Evolutionary conservation across 2,888 invertebrate genomes (phyloP).

Genomic region (Troglohyphantes excavatus): DNA sequence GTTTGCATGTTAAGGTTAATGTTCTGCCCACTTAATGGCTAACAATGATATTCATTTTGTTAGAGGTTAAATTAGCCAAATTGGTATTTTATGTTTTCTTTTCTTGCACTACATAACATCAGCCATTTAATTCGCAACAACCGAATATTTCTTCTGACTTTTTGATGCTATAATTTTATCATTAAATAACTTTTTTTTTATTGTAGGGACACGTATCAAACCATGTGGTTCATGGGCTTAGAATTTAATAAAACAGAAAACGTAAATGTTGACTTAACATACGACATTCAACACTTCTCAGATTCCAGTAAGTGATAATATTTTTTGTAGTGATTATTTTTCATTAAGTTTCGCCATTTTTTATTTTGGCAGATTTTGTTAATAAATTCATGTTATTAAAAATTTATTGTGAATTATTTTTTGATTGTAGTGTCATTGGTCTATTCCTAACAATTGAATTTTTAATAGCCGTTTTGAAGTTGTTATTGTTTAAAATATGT

Average conservation of each 20-base stretch:
- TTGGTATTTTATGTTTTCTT: too few species aligned
- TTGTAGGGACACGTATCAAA: slow-evolving; percentile 86
- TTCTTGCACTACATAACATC: too few species aligned
- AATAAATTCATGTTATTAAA: neutral
- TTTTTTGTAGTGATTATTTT: neutral
- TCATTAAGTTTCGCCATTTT: neutral
- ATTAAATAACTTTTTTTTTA: neutral
- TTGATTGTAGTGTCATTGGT: neutral
- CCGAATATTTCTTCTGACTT: too few species aligned
- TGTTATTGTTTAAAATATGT: neutral
- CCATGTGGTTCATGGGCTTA: slow-evolving; percentile 99
- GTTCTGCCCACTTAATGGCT: too few species aligned
- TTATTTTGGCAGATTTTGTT: too few species aligned
- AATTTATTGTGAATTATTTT: neutral
- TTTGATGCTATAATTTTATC: too few species aligned
- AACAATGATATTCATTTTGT: too few species aligned
- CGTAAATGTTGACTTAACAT: slow-evolving; percentile 95
- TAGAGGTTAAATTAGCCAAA: too few species aligned
- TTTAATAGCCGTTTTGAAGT: neutral
- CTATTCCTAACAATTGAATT: neutral
- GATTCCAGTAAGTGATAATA: slow-evolving; percentile 87
- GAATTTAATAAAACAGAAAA: slow-evolving; percentile 94
- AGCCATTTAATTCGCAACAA: too few species aligned
- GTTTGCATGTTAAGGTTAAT: too few species aligned
- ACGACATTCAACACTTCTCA: slow-evolving; percentile 95